Evolutionary conservation across 2,113 vertebrate genomes (phyloP).

Genomic region (Arothron firmamentum): DNA sequence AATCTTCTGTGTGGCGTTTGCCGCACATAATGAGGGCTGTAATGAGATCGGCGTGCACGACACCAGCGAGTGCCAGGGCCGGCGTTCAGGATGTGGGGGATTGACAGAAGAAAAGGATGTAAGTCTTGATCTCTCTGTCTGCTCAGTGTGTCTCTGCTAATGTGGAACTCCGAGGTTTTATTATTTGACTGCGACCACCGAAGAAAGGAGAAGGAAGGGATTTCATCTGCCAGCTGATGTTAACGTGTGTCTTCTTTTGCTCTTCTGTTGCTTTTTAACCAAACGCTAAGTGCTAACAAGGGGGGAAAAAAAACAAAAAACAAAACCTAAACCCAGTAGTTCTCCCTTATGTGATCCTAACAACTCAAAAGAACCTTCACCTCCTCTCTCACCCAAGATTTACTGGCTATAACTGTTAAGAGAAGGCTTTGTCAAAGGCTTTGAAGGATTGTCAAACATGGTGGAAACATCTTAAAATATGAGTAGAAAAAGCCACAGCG

Average conservation of each 20-base stretch:
- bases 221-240: neutral
- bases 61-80: constrained; percentile 10
- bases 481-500: constrained; percentile 22
- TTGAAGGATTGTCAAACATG: no score
- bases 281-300: neutral
- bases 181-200: constrained; percentile 3
- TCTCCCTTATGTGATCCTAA: no score
- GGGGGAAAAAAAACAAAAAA: no score
- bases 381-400: no score
- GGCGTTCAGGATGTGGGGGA: constrained; percentile 14
- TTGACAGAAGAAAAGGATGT: constrained; percentile 20
- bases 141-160: constrained; percentile 12
- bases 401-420: no score
- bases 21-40: constrained; percentile 38
- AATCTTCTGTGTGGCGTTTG: constrained; percentile 27
- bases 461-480: constrained; percentile 7
- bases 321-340: no score
- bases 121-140: constrained; percentile 11
- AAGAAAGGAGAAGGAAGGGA: neutral
- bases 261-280: neutral
- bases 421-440: no score
- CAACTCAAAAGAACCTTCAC: no score
- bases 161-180: constrained; percentile 4
- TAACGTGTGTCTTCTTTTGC: neutral
- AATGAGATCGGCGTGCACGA: constrained; percentile 37